Conservation (phyloP, 1,140 invertebrate genomes). For the Acyrthosiphon pisum region DNA sequence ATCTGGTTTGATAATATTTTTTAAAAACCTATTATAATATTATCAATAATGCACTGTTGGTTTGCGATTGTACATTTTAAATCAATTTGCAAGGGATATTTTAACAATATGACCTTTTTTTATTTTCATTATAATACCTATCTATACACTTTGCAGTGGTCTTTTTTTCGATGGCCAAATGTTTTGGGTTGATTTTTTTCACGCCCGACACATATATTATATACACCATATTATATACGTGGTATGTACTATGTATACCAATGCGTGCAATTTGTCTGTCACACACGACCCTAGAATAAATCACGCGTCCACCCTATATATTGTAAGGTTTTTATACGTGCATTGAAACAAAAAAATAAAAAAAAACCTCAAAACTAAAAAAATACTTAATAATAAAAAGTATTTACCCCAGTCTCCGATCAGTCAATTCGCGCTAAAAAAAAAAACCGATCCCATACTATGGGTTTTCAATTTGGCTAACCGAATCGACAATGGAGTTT, state of each 20-base stretch:
- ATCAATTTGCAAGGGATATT: neutral
- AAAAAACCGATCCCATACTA: neutral
- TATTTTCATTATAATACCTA: neutral
- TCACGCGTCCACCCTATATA: constrained; percentile 48
- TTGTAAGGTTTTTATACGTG: constrained; percentile 1
- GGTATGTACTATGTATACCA: neutral
- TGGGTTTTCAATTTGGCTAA: constrained; percentile 50
- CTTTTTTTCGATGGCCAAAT: neutral
- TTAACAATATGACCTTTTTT: constrained; percentile 12
- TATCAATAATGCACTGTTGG: neutral
- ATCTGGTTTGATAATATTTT: neutral
- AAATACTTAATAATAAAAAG: constrained; percentile 50
- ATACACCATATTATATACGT: neutral
- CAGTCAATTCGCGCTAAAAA: constrained; percentile 33
- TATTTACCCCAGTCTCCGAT: constrained; percentile 51
- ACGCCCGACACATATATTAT: neutral
- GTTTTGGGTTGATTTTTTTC: constrained; percentile 30
- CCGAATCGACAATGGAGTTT: constrained; percentile 42
- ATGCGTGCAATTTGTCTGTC: constrained; percentile 42
- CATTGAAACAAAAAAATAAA: constrained; percentile 46
- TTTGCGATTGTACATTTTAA: neutral
- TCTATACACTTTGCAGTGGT: neutral
- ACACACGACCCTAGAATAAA: constrained; percentile 51
- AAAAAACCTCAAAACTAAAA: neutral
- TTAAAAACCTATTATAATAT: neutral